Conservation (phyloP, 2,797 vertebrate species). For the Carduelis carduelis region DNA sequence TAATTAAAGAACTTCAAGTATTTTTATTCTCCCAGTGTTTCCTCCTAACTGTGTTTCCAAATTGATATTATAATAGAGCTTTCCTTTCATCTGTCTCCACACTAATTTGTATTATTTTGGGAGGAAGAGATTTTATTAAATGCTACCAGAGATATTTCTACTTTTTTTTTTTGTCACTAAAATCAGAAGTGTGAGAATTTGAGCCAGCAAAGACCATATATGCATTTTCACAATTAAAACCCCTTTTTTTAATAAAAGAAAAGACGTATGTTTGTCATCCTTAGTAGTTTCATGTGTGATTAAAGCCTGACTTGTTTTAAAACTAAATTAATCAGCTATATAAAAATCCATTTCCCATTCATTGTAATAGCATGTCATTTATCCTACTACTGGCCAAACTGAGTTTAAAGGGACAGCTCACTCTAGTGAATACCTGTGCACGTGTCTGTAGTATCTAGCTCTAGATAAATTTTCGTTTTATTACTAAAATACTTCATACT, state of each 20-base stretch:
- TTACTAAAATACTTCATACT: neutral
- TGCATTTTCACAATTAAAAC: neutral
- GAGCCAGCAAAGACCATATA: neutral
- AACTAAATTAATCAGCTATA: neutral
- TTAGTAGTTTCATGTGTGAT: neutral
- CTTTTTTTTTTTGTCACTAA: neutral
- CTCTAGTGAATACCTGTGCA: neutral
- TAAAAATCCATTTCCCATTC: neutral
- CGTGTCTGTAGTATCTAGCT: rapidly evolving
- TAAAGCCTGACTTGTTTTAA: neutral
- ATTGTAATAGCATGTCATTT: neutral
- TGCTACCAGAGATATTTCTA: neutral
- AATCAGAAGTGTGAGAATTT: neutral
- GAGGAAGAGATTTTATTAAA: neutral
- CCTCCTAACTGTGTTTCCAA: neutral
- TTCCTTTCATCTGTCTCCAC: neutral
- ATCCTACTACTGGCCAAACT: neutral
- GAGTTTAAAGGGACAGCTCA: neutral
- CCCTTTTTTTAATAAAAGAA: neutral
- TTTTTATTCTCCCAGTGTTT: neutral
- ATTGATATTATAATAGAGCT: neutral
- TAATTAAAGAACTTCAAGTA: neutral
- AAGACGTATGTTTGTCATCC: neutral
- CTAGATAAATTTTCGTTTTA: neutral
- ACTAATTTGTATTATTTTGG: neutral